Percentiles rank a stretch among this genome's conserved stretches.
phyloP scores from a whole-genome alignment of 1,140 invertebrate species.

The Rhysida immarginata region DNA sequence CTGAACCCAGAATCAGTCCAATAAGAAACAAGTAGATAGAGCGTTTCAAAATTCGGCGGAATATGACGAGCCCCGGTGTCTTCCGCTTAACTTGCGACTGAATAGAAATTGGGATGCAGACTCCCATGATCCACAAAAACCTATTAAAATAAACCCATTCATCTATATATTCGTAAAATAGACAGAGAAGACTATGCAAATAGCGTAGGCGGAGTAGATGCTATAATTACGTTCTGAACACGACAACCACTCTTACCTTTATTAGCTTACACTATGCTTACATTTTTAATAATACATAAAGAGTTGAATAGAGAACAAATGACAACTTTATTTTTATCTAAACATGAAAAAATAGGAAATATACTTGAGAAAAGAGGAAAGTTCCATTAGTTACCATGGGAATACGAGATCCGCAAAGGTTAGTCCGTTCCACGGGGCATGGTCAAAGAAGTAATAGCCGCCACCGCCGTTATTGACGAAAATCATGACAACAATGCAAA shows the following conservation, averaged over 20 bases:
- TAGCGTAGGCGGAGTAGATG: too few species aligned
- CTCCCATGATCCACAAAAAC: constrained; percentile 76
- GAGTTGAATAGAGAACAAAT: not conserved
- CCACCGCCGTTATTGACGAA: constrained; percentile 75
- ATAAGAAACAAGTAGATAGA: not conserved
- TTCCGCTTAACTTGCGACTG: constrained; percentile 34
- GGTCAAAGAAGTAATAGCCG: constrained; percentile 57
- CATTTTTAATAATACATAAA: too few species aligned
- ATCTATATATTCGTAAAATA: too few species aligned
- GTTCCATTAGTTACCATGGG: constrained; percentile 74
- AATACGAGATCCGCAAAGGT: constrained; percentile 74
- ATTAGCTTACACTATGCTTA: too few species aligned
- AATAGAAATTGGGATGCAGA: constrained; percentile 47
- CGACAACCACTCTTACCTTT: too few species aligned
- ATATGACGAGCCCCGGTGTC: constrained; percentile 26
- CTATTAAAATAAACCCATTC: constrained; percentile 30
- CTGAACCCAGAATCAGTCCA: not conserved
- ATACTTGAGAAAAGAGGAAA: constrained; percentile 9
- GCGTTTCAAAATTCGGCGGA: constrained; percentile 24
- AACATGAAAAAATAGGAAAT: not conserved
- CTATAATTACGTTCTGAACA: too few species aligned
- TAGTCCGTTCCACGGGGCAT: constrained; percentile 74
- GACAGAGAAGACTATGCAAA: too few species aligned
- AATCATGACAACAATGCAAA: constrained; percentile 45
- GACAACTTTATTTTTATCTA: not conserved